phyloP scores from a whole-genome alignment of 2,888 invertebrate genomes.

The Andrena minutula region DNA sequence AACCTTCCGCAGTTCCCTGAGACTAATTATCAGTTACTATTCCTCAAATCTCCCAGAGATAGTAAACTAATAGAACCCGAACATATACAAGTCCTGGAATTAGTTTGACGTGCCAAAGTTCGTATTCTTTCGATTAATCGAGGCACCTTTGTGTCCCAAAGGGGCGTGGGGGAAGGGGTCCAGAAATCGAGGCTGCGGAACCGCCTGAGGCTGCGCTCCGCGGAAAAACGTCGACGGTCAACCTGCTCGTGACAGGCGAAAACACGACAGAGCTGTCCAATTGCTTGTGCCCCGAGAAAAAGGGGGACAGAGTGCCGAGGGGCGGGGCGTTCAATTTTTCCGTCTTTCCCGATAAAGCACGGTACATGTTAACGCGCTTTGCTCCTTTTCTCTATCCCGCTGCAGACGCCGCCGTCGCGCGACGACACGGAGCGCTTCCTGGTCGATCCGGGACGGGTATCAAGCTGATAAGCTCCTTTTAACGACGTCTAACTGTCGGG shows the following conservation, averaged over 20 bases:
- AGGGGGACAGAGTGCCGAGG: background rate
- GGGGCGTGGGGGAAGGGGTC: background rate
- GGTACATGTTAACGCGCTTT: slow-evolving; percentile 26
- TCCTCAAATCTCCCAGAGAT: no score
- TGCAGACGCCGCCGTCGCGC: slow-evolving; percentile 6
- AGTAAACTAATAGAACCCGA: no score
- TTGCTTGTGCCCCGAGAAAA: background rate
- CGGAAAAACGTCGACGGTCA: slow-evolving; percentile 8
- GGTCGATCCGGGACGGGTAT: slow-evolving; percentile 7
- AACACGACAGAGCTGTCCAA: background rate
- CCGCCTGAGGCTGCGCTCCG: background rate
- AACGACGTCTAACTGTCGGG: slow-evolving; percentile 41
- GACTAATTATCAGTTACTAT: no score
- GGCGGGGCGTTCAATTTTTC: slow-evolving; percentile 27
- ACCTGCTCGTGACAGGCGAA: slow-evolving; percentile 29
- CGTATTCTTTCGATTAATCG: background rate
- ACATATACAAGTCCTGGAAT: no score
- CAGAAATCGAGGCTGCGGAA: background rate
- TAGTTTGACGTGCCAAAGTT: no score
- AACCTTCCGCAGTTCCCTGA: no score
- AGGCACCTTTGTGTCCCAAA: background rate
- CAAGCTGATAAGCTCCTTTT: slow-evolving; percentile 50
- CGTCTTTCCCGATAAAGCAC: slow-evolving; percentile 9
- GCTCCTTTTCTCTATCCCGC: slow-evolving; percentile 1
- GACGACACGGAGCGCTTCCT: slow-evolving; percentile 10